A percentile compares a stretch with the other conserved stretches of the same genome.
Conservation (phyloP, 2,888 invertebrate genomes). For the Osmoderma eremita region DNA sequence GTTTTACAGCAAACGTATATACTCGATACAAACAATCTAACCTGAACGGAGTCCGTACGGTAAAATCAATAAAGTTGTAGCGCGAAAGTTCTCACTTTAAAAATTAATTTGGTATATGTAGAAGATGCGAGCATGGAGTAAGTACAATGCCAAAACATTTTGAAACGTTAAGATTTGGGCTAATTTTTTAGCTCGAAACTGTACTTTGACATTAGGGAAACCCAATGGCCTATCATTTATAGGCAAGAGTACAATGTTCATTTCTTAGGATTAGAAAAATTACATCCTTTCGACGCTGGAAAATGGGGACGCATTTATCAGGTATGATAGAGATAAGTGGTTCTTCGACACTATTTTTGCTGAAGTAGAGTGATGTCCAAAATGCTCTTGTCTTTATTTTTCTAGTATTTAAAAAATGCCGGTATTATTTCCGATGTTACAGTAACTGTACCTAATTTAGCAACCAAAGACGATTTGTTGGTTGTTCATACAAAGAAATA, state of each 20-base stretch:
- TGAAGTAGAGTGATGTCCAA: constrained; percentile 9
- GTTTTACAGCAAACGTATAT: constrained; percentile 12
- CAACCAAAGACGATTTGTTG: constrained; percentile 76
- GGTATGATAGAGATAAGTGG: constrained; percentile 60
- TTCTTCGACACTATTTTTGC: background rate
- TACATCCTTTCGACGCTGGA: constrained; percentile 88
- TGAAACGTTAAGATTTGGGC: background rate
- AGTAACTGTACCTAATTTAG: constrained; percentile 77
- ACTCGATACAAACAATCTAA: constrained; percentile 38
- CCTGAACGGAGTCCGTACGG: background rate
- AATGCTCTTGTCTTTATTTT: constrained; percentile 38
- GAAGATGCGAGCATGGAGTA: constrained; percentile 45
- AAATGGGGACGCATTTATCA: constrained; percentile 85
- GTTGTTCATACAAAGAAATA: constrained; percentile 81
- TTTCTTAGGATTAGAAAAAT: constrained; percentile 82
- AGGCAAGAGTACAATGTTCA: constrained; percentile 81
- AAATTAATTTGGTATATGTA: background rate
- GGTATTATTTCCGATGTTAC: constrained; percentile 71
- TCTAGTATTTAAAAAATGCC: constrained; percentile 70
- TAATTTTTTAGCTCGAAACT: constrained; percentile 53
- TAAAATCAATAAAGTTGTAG: constrained; percentile 30
- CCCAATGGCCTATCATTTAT: constrained; percentile 84
- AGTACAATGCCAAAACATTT: constrained; percentile 29
- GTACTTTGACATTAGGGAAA: constrained; percentile 67
- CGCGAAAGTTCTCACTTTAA: constrained; percentile 19